phyloP scores from a whole-genome alignment of 2,113 vertebrate genomes.

The Echinops telfairi region DNA sequence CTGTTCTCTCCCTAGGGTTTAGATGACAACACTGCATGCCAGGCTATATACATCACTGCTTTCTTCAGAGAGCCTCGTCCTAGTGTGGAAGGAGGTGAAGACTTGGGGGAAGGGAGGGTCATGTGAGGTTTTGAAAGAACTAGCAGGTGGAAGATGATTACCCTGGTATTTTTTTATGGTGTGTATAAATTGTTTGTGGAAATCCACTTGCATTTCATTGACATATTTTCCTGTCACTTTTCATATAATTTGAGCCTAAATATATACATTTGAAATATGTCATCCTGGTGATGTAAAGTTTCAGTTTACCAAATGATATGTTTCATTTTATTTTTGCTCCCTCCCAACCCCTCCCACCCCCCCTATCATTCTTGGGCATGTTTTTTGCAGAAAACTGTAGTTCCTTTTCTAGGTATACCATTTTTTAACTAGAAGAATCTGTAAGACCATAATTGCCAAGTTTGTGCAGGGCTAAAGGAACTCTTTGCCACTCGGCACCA shows the following conservation, averaged over 20 bases:
- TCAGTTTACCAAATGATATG: conserved; percentile 49
- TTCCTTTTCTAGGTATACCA: conserved; percentile 51
- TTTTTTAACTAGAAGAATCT: conserved; percentile 53
- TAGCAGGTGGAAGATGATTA: neutral
- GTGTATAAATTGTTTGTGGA: conserved; percentile 1
- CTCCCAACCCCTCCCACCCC: neutral
- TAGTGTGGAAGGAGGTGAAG: neutral
- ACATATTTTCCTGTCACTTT: neutral
- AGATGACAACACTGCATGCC: neutral
- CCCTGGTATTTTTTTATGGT: neutral
- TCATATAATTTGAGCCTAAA: neutral
- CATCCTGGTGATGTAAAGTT: neutral
- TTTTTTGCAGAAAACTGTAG: conserved; percentile 58
- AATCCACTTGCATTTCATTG: conserved; percentile 45
- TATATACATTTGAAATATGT: conserved; percentile 33
- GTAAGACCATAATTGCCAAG: conserved; percentile 54
- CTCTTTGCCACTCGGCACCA: neutral
- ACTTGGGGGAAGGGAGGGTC: neutral
- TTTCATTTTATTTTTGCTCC: conserved; percentile 58
- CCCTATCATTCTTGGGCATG: neutral
- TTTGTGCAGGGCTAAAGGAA: neutral
- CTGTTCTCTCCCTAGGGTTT: neutral
- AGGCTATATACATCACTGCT: neutral
- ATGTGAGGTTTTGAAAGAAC: neutral
- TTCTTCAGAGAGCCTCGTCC: neutral